A percentile compares a stretch with the other conserved stretches of the same genome.
phyloP scores from a whole-genome alignment of 2,888 invertebrate species.

The Agapostemon virescens region DNA sequence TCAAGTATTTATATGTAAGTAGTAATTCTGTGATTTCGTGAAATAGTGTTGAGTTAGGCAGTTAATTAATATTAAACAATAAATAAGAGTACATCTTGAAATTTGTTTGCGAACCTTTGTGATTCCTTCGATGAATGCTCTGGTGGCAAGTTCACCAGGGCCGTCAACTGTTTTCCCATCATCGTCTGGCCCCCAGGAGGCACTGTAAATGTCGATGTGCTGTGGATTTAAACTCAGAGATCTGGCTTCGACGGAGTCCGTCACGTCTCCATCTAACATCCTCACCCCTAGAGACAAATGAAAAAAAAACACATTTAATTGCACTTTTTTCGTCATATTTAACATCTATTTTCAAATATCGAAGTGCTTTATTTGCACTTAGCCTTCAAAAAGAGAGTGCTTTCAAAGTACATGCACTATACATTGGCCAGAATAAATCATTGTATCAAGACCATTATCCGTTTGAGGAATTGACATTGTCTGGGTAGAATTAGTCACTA shows the following conservation, averaged over 20 bases:
- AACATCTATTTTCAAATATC: not conserved
- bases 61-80: no score
- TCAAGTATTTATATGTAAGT: not conserved
- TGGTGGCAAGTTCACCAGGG: conserved; percentile 95
- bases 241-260: conserved; percentile 98
- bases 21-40: not conserved
- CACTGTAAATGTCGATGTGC: conserved; percentile 99
- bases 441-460: no score
- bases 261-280: conserved; percentile 99
- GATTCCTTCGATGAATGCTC: conserved; percentile 97
- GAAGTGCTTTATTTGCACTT: no score
- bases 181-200: conserved; percentile 99
- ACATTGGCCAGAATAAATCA: no score
- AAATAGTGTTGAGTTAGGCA: not conserved
- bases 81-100: no score
- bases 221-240: conserved; percentile 96
- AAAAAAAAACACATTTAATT: conserved; percentile 7
- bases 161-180: conserved; percentile 99
- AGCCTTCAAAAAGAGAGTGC: no score
- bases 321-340: not conserved
- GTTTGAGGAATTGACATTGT: no score
- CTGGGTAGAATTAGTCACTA: no score
- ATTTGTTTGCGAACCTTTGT: conserved; percentile 85
- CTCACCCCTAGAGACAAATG: conserved; percentile 87
- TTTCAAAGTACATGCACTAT: no score